Base-by-base conservation (phyloP, 2,797 vertebrate species). In the Alosa sapidissima region DNA sequence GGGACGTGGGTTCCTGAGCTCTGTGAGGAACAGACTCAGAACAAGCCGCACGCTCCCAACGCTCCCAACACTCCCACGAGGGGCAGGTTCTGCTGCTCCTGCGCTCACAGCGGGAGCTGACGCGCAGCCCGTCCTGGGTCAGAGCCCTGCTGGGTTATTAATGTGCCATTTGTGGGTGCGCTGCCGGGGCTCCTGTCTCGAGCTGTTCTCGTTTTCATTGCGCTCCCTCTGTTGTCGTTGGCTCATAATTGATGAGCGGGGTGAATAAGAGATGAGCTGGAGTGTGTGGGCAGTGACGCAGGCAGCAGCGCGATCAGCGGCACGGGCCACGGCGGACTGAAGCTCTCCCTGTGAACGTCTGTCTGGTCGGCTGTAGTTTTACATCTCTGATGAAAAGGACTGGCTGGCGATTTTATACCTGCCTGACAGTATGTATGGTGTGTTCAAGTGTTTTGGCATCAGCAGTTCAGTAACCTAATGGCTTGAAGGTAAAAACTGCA, bases 101-200 rank as follows among this genome's bases (percentile, higher is more conserved):
- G 19, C 21, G 55, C 55, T 58, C 19, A 21, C 55, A 21, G 55
- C 16, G 16, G 52, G 41, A 41, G 41, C 41, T 41, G 41, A 41
- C 41, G 41, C 41, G 41, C 41, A 41, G 41, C 41, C 41, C n/a
- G 21, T 62, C n/a, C 21, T 24, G 21, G 58, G 55, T 58, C 55
- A 58, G 55, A 21, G 16, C 21, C 21, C n/a, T 4, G 7, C 21
- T 62, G 58, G 21, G 58, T 75, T 75, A 75, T 75, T 75, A 75
- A 75, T 75, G 36, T 75, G 68, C 36, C 68, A 41, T 45, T 75
- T 75, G 68, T 75, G 68, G 68, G 68, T 36, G 68, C 16, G 68
- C 68, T 16, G 33, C 33, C 36, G 13, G 13, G 68, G 68, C 33
- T 36, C 14, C 68, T 72, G 28, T 72, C 65, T 36, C 65, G 11